These are phyloP conservation scores for Xiphydria camelus DNA, from an alignment of 2,888 invertebrate species.

Conservation along the genomic window DNA sequence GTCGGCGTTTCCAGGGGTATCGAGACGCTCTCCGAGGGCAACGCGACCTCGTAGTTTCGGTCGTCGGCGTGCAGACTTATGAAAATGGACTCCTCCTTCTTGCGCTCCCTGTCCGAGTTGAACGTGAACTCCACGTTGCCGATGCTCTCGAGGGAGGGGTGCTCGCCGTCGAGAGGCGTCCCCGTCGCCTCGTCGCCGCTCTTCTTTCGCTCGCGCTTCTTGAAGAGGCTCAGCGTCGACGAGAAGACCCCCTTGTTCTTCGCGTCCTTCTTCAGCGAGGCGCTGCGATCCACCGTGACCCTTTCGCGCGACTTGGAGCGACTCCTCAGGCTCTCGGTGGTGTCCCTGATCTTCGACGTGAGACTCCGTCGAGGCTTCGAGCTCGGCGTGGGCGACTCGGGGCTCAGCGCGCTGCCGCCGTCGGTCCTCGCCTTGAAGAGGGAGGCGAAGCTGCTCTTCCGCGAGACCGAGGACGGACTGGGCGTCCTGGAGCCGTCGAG, in stretches of 20 bases:
- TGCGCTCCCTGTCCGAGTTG: constrained; percentile 35
- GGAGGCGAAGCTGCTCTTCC: constrained; percentile 81
- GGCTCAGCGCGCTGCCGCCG: constrained; percentile 43
- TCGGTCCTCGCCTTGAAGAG: constrained; percentile 72
- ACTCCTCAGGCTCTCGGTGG: constrained; percentile 54
- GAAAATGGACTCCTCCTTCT: constrained; percentile 39
- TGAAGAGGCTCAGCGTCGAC: constrained; percentile 52
- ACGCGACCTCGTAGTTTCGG: constrained; percentile 39
- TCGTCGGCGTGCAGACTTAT: constrained; percentile 47
- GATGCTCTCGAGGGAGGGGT: constrained; percentile 43
- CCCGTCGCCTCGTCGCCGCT: constrained; percentile 42
- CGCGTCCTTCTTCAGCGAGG: constrained; percentile 45
- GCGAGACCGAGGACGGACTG: constrained; percentile 71
- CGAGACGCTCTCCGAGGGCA: constrained; percentile 52
- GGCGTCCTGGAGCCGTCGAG: constrained; percentile 62
- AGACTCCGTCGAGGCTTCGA: constrained; percentile 50
- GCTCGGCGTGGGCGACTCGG: constrained; percentile 52
- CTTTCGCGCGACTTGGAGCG: constrained; percentile 55
- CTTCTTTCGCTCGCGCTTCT: constrained; percentile 51
- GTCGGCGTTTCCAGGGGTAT: constrained; percentile 52
- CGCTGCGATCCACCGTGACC: constrained; percentile 36
- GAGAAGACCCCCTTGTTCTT: constrained; percentile 56
- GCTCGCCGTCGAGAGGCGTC: constrained; percentile 13
- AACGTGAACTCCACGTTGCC: constrained; percentile 46
- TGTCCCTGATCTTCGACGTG: constrained; percentile 53